These are phyloP conservation scores for Neodiprion pinetum DNA, from an alignment of 1,140 invertebrate species.

Conservation along the genomic window DNA sequence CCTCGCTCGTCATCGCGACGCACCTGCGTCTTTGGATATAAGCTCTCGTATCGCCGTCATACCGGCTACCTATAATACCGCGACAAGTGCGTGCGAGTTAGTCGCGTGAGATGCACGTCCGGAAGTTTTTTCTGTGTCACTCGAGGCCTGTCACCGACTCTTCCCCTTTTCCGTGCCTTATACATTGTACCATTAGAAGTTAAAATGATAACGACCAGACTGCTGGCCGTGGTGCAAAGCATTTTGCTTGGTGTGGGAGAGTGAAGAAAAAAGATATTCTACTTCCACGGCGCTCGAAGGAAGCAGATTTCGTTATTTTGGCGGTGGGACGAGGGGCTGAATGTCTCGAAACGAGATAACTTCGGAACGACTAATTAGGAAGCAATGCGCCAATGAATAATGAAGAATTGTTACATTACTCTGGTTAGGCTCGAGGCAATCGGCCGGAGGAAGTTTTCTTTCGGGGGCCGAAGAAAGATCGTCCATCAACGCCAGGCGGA, in stretches of 20 bases:
- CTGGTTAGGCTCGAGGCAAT: background rate
- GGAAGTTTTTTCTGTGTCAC: constrained; percentile 6
- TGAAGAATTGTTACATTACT: background rate
- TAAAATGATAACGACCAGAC: background rate
- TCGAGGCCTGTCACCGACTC: constrained; percentile 12
- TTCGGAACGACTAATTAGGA: constrained; percentile 4
- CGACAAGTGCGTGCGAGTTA: background rate
- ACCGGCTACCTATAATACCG: background rate
- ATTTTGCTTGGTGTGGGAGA: too few relatives aligned
- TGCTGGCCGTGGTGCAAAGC: too few relatives aligned
- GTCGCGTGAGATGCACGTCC: background rate
- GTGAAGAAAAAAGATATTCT: too few relatives aligned
- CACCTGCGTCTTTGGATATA: background rate
- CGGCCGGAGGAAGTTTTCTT: background rate
- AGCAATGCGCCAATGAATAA: constrained; percentile 2
- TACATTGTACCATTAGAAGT: background rate
- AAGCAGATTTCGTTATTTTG: background rate
- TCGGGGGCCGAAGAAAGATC: background rate
- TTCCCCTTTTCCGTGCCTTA: background rate
- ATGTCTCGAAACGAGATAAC: background rate
- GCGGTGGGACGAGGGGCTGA: background rate
- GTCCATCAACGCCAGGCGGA: background rate
- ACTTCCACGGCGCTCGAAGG: too few relatives aligned
- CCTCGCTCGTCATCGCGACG: background rate
- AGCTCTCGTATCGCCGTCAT: constrained; percentile 9